A percentile compares a stretch with the other conserved stretches of the same genome.
Evolutionary conservation across 1,140 invertebrate species (phyloP).

Genomic region (Rhynchophorus ferrugineus): DNA sequence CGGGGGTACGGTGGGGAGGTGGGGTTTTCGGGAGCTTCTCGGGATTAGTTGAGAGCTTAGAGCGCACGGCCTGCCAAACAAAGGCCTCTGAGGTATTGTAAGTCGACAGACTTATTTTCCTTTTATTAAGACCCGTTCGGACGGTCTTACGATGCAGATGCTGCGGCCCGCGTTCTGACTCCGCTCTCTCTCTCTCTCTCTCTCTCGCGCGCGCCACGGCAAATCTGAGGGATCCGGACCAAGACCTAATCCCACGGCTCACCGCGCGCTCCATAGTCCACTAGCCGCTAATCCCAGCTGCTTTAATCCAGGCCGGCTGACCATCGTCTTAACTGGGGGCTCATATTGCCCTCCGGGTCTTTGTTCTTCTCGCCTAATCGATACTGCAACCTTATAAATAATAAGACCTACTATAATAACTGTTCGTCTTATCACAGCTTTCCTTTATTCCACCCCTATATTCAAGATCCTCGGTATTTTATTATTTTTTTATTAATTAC

Average conservation of each 20-base stretch:
- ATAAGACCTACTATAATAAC: slow-evolving; percentile 38
- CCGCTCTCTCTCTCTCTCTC: neutral
- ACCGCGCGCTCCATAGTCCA: slow-evolving; percentile 41
- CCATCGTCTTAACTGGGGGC: slow-evolving; percentile 42
- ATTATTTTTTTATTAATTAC: too few species aligned
- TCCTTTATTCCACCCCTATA: too few species aligned
- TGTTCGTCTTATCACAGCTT: slow-evolving; percentile 15
- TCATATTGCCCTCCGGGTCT: slow-evolving; percentile 41
- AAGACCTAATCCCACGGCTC: slow-evolving; percentile 41
- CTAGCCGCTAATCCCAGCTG: slow-evolving; percentile 41
- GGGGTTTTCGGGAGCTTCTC: slow-evolving; percentile 47
- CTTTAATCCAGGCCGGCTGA: slow-evolving; percentile 41
- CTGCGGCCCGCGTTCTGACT: slow-evolving; percentile 21
- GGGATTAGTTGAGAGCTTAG: slow-evolving; percentile 47
- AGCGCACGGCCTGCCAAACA: slow-evolving; percentile 31
- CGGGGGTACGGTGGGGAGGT: too few species aligned
- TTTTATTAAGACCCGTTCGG: slow-evolving; percentile 35
- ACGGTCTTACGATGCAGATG: slow-evolving; percentile 39
- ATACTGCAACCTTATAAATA: slow-evolving; percentile 44
- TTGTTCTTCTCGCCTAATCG: slow-evolving; percentile 38
- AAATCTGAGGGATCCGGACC: slow-evolving; percentile 37
- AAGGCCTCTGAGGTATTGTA: slow-evolving; percentile 33
- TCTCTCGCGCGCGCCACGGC: slow-evolving; percentile 14
- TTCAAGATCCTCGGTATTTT: too few species aligned
- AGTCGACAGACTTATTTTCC: slow-evolving; percentile 37